These are phyloP conservation scores for Portevinia maculata DNA, from an alignment of 2,888 invertebrate species.

Conservation along the genomic window DNA sequence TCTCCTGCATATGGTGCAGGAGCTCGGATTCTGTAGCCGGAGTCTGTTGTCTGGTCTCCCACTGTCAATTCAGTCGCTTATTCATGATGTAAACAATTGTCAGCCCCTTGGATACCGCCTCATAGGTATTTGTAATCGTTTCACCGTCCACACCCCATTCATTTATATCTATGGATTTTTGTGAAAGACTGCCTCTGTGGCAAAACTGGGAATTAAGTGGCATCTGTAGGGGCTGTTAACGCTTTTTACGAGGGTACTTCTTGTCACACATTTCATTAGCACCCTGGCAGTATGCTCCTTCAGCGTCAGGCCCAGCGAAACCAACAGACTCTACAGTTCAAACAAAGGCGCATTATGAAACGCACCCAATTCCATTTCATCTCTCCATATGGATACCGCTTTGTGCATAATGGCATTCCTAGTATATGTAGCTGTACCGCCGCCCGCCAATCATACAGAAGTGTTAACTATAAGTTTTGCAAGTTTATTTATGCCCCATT, in stretches of 20 bases:
- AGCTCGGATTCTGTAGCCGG: constrained; percentile 13
- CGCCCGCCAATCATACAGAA: constrained; percentile 62
- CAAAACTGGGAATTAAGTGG: constrained; percentile 70
- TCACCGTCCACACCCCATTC: constrained; percentile 3
- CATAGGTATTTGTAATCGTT: constrained; percentile 51
- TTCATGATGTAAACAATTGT: constrained; percentile 73
- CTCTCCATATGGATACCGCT: constrained; percentile 8
- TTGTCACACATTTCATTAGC: constrained; percentile 50
- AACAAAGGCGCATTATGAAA: constrained; percentile 55
- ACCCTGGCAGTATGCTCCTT: constrained; percentile 5
- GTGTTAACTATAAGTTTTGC: constrained; percentile 67
- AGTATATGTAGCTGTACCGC: constrained; percentile 5
- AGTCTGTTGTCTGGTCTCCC: constrained; percentile 14
- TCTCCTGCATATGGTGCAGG: constrained; percentile 33
- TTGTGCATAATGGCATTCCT: constrained; percentile 12
- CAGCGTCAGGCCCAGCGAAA: constrained; percentile 8
- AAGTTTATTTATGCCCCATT: constrained; percentile 68
- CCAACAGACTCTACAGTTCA: constrained; percentile 26
- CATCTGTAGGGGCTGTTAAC: constrained; percentile 71
- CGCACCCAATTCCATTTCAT: constrained; percentile 56
- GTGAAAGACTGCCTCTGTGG: constrained; percentile 54
- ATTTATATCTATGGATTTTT: not conserved
- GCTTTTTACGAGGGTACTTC: constrained; percentile 63
- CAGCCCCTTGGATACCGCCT: constrained; percentile 57
- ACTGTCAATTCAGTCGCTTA: constrained; percentile 58